Conservation (phyloP, 2,797 vertebrate genomes). For the Amphiprion clarkii region DNA sequence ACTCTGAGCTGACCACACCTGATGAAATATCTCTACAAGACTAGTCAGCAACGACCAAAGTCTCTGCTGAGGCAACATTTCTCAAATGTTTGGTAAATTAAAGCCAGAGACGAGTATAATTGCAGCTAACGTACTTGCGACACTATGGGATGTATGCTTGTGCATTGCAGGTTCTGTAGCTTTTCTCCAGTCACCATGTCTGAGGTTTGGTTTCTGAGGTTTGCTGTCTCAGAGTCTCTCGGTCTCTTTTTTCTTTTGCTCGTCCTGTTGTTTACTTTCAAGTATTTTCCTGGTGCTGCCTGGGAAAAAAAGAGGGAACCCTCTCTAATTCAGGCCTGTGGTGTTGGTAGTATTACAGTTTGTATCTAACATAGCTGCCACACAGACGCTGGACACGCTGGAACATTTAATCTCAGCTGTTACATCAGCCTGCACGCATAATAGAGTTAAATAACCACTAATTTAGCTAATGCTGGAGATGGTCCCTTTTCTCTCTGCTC, state of each 20-base stretch:
- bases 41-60: not conserved
- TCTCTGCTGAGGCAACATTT: not conserved
- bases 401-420: constrained; percentile 53
- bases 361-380: constrained; percentile 40
- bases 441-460: constrained; percentile 23
- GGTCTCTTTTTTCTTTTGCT: not conserved
- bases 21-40: not conserved
- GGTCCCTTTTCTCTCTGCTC: constrained; percentile 33
- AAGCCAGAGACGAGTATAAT: not conserved
- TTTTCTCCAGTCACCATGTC: constrained; percentile 6
- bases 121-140: not conserved
- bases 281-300: constrained; percentile 33
- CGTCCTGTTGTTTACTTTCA: constrained; percentile 36
- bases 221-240: not conserved
- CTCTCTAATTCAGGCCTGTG: constrained; percentile 40
- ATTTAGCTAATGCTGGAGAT: constrained; percentile 28
- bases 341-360: constrained; percentile 33
- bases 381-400: constrained; percentile 49
- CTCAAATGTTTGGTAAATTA: not conserved
- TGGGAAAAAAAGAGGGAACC: constrained; percentile 36
- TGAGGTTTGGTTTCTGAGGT: constrained; percentile 32
- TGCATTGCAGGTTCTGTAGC: not conserved
- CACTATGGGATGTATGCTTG: not conserved
- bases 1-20: too few relatives aligned
- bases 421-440: constrained; percentile 41